Percentiles rank a stretch among this genome's conserved stretches.
phyloP scores from a whole-genome alignment of 2,888 invertebrate genomes.

The Miltochrista miniata region DNA sequence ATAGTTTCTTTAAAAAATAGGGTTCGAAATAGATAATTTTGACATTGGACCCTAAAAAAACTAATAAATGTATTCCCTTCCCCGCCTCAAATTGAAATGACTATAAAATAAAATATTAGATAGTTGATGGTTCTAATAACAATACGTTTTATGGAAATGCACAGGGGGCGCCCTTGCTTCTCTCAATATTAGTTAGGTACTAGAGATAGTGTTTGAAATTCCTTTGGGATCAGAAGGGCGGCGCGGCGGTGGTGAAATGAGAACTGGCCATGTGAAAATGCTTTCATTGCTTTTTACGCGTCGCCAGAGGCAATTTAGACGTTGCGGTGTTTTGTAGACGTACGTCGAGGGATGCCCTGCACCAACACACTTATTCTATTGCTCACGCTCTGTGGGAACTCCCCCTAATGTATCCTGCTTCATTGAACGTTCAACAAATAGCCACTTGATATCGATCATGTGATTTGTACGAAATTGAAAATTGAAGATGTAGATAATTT shows the following conservation, averaged over 20 bases:
- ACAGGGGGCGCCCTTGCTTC: conserved; percentile 53
- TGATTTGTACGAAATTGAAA: neutral
- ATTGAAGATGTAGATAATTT: too few relatives aligned
- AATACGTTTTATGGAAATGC: conserved; percentile 53
- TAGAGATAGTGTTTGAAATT: conserved; percentile 75
- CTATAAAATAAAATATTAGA: conserved; percentile 44
- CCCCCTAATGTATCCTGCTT: conserved; percentile 48
- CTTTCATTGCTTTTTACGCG: conserved; percentile 81
- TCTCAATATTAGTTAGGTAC: conserved; percentile 71
- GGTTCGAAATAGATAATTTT: too few relatives aligned
- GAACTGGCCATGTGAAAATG: conserved; percentile 80
- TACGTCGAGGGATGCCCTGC: conserved; percentile 39
- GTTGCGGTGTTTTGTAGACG: conserved; percentile 67
- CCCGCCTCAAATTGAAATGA: conserved; percentile 37
- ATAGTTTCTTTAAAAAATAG: too few relatives aligned
- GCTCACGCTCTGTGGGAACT: conserved; percentile 50
- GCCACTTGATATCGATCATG: conserved; percentile 34
- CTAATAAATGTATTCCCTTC: conserved; percentile 18
- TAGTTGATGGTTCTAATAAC: conserved; percentile 47
- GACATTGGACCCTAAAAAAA: neutral
- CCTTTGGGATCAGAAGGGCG: conserved; percentile 73
- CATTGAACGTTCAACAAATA: conserved; percentile 51
- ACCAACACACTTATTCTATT: conserved; percentile 56
- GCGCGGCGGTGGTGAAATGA: conserved; percentile 72
- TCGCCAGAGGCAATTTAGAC: conserved; percentile 77